phyloP scores from a whole-genome alignment of 1,140 invertebrate genomes.

The Atta colombica region DNA sequence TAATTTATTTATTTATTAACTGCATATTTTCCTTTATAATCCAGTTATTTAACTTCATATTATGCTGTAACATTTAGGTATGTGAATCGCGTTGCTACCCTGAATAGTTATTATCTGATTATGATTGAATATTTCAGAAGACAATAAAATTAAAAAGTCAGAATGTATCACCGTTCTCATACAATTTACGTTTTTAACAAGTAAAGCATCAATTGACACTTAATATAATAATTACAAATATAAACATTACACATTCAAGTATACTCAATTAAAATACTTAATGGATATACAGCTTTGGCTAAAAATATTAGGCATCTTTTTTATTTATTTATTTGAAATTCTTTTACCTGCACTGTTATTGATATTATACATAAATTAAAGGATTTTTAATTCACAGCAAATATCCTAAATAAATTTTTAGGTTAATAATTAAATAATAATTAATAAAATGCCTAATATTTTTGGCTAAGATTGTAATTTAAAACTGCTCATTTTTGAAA shows the following conservation, averaged over 20 bases:
- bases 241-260: not conserved
- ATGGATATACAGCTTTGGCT: no score
- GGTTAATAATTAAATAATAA: no score
- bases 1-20: constrained; percentile 56
- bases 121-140: not conserved
- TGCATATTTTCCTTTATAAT: not conserved
- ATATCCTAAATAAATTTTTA: no score
- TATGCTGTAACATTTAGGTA: not conserved
- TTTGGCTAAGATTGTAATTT: not conserved
- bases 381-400: no score
- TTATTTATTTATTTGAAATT: no score
- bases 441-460: no score
- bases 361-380: no score
- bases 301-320: no score
- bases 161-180: not conserved
- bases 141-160: not conserved
- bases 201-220: not conserved
- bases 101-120: not conserved
- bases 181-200: not conserved
- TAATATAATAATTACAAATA: not conserved
- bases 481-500: not conserved
- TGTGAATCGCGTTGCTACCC: not conserved
- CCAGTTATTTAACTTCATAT: constrained; percentile 15
- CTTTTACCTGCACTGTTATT: no score
- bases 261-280: not conserved